Percentiles rank a stretch among this genome's conserved stretches.
Conservation (phyloP, 2,888 invertebrate species). For the Zaprionus lineosus region DNA sequence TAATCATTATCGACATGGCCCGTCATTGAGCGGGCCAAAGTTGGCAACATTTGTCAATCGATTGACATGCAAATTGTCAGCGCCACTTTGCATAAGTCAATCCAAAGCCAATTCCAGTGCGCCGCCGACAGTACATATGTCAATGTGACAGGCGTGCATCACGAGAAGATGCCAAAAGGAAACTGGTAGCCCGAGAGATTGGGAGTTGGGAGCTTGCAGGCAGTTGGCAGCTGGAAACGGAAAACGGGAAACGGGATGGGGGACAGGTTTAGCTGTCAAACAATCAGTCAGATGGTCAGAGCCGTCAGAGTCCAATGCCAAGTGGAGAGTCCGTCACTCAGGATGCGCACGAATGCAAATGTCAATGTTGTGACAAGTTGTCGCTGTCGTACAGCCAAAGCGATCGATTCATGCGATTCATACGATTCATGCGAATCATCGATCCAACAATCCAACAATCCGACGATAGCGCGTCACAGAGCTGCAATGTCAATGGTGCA, state of each 20-base stretch:
- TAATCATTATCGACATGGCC: constrained; percentile 65
- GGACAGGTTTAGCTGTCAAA: constrained; percentile 55
- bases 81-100: constrained; percentile 64
- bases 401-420: constrained; percentile 20
- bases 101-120: constrained; percentile 14
- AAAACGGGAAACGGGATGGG: no score
- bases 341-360: constrained; percentile 76
- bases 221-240: not conserved
- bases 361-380: constrained; percentile 75
- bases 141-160: constrained; percentile 70
- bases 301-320: not conserved
- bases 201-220: constrained; percentile 11
- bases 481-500: constrained; percentile 53
- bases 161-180: constrained; percentile 27
- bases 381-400: constrained; percentile 47
- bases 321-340: constrained; percentile 60
- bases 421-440: constrained; percentile 5
- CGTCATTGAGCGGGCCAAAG: constrained; percentile 71
- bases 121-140: constrained; percentile 70
- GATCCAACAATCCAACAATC: constrained; percentile 22
- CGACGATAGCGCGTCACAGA: constrained; percentile 4
- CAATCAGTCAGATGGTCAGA: constrained; percentile 69
- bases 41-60: constrained; percentile 76
- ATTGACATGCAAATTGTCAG: constrained; percentile 77
- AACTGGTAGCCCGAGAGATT: not conserved